A percentile compares a stretch with the other conserved stretches of the same genome.
Conservation (phyloP, 2,888 invertebrate genomes). For the Ophraella communa region DNA sequence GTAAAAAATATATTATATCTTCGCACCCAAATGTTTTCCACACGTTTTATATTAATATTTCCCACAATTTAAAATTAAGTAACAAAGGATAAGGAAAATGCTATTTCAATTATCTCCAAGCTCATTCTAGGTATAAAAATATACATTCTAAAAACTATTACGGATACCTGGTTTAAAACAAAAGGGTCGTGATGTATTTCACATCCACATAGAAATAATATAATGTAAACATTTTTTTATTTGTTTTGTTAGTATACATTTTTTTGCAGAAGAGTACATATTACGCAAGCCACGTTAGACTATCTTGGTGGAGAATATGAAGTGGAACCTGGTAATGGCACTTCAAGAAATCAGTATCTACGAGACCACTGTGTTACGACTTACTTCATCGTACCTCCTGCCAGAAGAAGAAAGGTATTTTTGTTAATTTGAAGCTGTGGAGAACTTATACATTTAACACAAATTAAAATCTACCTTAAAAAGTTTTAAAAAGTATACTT, state of each 20-base stretch:
- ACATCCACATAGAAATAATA: too few species aligned
- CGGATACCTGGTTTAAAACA: too few species aligned
- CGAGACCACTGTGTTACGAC: conserved; percentile 85
- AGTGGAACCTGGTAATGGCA: conserved; percentile 87
- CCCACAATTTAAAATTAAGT: too few species aligned
- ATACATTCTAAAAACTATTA: too few species aligned
- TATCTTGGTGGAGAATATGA: conserved; percentile 88
- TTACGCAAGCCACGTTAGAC: conserved; percentile 84
- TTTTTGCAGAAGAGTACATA: conserved; percentile 75
- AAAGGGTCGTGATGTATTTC: too few species aligned
- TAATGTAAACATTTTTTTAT: background rate
- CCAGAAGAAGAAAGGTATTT: conserved; percentile 83
- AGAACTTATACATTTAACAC: background rate
- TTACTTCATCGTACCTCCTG: conserved; percentile 88
- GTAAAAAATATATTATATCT: too few species aligned
- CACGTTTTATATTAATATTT: too few species aligned
- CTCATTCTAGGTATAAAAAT: too few species aligned
- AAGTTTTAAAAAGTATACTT: background rate
- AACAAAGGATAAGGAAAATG: too few species aligned
- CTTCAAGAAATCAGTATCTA: conserved; percentile 81
- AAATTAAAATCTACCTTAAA: background rate
- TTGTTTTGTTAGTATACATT: background rate
- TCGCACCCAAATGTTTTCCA: too few species aligned
- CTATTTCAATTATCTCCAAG: too few species aligned
- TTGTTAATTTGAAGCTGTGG: conserved; percentile 33